Conservation (phyloP, 2,888 invertebrate genomes). For the Pecten maximus region DNA sequence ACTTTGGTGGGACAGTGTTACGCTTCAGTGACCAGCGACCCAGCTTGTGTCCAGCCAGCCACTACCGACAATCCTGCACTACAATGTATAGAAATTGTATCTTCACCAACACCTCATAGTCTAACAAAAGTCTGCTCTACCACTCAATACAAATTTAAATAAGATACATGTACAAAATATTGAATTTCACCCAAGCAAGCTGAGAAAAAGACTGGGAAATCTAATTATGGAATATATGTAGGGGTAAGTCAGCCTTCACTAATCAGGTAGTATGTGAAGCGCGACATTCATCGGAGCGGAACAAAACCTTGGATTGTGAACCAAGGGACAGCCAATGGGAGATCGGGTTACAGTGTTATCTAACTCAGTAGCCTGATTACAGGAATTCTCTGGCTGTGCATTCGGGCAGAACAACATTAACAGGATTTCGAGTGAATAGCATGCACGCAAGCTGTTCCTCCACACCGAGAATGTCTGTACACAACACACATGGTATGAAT, state of each 20-base stretch:
- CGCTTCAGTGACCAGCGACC: not conserved
- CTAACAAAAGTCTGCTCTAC: not conserved
- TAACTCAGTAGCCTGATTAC: constrained; percentile 19
- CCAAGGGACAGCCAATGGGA: not conserved
- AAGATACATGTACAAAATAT: constrained; percentile 7
- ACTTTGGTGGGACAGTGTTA: not conserved
- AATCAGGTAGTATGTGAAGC: constrained; percentile 21
- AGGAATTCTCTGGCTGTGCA: constrained; percentile 28
- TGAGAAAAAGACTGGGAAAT: constrained; percentile 21
- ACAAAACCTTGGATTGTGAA: constrained; percentile 25
- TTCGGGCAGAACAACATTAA: not conserved
- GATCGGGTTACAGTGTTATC: constrained; percentile 20
- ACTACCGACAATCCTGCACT: not conserved
- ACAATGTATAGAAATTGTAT: not conserved
- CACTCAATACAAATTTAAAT: constrained; percentile 28
- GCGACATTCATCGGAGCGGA: not conserved
- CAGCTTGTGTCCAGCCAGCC: not conserved
- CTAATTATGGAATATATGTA: constrained; percentile 13
- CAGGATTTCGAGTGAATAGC: constrained; percentile 32
- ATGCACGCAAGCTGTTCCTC: constrained; percentile 18
- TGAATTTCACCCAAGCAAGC: constrained; percentile 31
- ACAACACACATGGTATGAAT: not conserved
- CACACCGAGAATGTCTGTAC: not conserved
- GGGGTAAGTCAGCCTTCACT: constrained; percentile 12
- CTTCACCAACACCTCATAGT: not conserved